These are phyloP conservation scores for Callospermophilus lateralis DNA, from an alignment of 2,113 vertebrate genomes.

Conservation along the genomic window DNA sequence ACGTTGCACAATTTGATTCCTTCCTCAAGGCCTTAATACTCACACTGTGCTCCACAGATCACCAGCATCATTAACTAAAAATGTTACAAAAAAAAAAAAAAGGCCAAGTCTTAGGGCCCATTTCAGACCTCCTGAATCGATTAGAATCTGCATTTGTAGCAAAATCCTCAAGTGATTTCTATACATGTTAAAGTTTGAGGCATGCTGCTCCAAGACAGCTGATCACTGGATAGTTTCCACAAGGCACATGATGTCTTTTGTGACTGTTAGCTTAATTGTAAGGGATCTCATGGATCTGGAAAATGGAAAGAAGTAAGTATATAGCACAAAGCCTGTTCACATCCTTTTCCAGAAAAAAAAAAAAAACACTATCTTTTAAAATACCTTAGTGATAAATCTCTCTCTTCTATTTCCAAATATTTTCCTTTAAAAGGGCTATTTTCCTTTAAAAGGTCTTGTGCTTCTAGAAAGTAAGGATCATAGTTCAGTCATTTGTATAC, in stretches of 20 bases:
- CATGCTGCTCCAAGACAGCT: accelerated
- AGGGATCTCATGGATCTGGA: background rate
- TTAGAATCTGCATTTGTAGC: background rate
- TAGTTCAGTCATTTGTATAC: background rate
- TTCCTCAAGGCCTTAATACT: background rate
- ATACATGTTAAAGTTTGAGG: background rate
- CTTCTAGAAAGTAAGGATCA: background rate
- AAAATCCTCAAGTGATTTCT: background rate
- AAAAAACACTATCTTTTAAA: slow-evolving; percentile 22
- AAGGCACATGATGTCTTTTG: background rate
- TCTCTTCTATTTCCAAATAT: slow-evolving; percentile 14
- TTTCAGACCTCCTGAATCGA: background rate
- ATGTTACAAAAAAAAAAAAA: background rate
- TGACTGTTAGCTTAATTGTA: background rate
- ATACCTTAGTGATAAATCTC: background rate
- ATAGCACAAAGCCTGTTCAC: background rate
- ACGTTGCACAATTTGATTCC: background rate
- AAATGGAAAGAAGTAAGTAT: background rate
- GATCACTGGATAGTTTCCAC: background rate
- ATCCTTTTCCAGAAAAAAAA: slow-evolving; percentile 5
- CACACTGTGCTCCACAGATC: background rate
- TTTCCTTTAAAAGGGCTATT: background rate
- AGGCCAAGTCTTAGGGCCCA: background rate
- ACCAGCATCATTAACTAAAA: background rate
- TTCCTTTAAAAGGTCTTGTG: slow-evolving; percentile 4